Base-by-base conservation (phyloP, 2,797 vertebrate genomes). In the Enteromius trimaculatus region DNA sequence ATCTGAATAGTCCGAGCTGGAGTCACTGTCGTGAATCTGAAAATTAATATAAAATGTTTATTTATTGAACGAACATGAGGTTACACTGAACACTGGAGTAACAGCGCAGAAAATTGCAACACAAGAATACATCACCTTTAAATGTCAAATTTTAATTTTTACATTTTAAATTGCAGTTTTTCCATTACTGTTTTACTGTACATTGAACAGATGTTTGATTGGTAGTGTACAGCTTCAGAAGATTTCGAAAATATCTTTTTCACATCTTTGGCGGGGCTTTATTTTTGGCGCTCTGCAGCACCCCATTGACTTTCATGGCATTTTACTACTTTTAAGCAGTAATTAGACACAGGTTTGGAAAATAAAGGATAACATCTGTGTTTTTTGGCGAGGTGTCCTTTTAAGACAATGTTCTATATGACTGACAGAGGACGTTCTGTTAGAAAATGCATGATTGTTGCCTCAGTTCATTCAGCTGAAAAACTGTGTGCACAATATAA, bases 1-100 rank as follows among this genome's bases (percentile, higher is more conserved):
- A 31, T 99, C 97, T 0, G 97, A 99, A 77, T 95, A 95, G 1
- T 96, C 95, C 0, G 97, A 97, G 23, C 93, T 95, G 70, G 95
- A 95, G 84, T 96, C 95, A 7, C 94, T 94, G 88, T 96, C 93
- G 0, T 95, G 91, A 84, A 89, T 90, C 97, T 95, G 85, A 1
- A 21, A 60, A 86, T 68, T 42, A 6, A 60, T 2, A n/a, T 3
- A 77, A 76, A 65, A n/a, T 13, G 4, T 62, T 62, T 44, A 11
- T 9, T 19, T 44, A 74, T 9, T 47, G 4, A 62, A 60, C 17
- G 29, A 60, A 29, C n/a, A 60, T 3, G 13, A 16, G 4, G 21
- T 16, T 37, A 44, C 37, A 69, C 3, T 68, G 65, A 68, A 68
- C 34, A 65, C 3, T 34, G 62, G 29, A 42, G 53, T n/a, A 55